Evolutionary conservation across 2,888 invertebrate genomes (phyloP), one percentile per base, ranked within the genome.

Genomic region (Trissoscelio sp.): DNA sequence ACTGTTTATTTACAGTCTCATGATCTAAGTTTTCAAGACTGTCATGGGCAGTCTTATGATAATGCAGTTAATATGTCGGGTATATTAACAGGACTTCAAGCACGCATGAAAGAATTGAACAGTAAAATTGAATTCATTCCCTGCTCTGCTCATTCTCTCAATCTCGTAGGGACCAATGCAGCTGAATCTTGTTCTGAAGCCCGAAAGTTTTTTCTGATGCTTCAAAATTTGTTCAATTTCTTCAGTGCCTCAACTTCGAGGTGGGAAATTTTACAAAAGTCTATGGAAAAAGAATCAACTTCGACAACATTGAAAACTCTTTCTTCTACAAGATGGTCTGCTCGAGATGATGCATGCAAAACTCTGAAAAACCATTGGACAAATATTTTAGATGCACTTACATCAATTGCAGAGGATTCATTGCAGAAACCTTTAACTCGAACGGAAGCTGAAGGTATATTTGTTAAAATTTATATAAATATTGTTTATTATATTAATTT

Each of bases 81-180:
- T 14, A 3, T 9, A 6, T 70, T 60, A 16, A 37, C 58, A 31
- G 66, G 84, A 28, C 85, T 85, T 39, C 85, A 85, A 83, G 79
- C 79, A 18, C 84, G 82, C 48, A 84, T 86, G 44, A 87, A 84
- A 81, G 83, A 83, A 11, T 34, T 79, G 14, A 86, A 87, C 70
- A 79, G 79, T 82, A 57, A 79, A 39, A 82, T 81, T 14, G 60
- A 78, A 48, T 85, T 79, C 60, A 77, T 84, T 31, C 85, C 85
- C 20, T 86, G 85, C 74, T 70, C 84, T 28, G 84, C 85, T 51
- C 86, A 86, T 82, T 86, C 86, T 28, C 57, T 86, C 31, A 86
- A 87, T 82, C 78, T 87, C 58, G 84, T 85, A 24, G 83, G 75
- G n/a, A 81, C 67, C 34, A 67, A 74, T 53, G 85, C 85, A 73